Evolutionary conservation across 1,140 invertebrate genomes (phyloP), one percentile per base, ranked within the genome.

Genomic region (Drosophila navojoa): DNA sequence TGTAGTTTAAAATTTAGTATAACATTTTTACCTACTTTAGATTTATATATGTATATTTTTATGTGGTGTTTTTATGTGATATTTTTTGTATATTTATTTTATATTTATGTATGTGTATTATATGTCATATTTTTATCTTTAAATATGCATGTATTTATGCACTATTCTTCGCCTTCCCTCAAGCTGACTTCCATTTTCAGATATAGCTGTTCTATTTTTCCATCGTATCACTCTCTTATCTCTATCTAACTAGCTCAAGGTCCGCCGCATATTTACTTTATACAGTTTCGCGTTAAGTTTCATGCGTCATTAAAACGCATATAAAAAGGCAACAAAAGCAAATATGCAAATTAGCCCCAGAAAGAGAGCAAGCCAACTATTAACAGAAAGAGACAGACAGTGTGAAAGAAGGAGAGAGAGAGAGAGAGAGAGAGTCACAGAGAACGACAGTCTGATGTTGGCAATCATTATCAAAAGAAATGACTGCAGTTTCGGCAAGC

Each of bases 271-370:
- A 27, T 38, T 35, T 57, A 57, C 40, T 66, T 62, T 61, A 25
- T 55, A 70, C 47, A 86, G 50, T 44, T 54, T 29, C 45, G 67
- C 82, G 77, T 85, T 61, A 81, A 86, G 62, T 85, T 85, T 85
- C 82, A 76, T 59, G 74, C 71, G 67, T 60, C 82, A 85, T 85
- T 81, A 85, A 86, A 86, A 87, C 44, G 35, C 50, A 19, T 59
- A 85, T 85, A 80, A 80, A 85, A 64, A 63, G 52, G 16, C 38
- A 45, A 16, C 32, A 49, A 68, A 67, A 47, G 32, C 62, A 66
- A 76, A 75, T 38, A 78, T 76, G 63, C 52, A 87, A 70, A 78
- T 76, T 63, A 50, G 16, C 10, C n/a, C 35, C 29, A n/a, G 25
- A 52, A 66, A 54, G 45, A 63, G 40, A 53, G 16, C 29, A 32